Conservation (phyloP, 2,888 invertebrate species). For the Ellobium chinense region DNA sequence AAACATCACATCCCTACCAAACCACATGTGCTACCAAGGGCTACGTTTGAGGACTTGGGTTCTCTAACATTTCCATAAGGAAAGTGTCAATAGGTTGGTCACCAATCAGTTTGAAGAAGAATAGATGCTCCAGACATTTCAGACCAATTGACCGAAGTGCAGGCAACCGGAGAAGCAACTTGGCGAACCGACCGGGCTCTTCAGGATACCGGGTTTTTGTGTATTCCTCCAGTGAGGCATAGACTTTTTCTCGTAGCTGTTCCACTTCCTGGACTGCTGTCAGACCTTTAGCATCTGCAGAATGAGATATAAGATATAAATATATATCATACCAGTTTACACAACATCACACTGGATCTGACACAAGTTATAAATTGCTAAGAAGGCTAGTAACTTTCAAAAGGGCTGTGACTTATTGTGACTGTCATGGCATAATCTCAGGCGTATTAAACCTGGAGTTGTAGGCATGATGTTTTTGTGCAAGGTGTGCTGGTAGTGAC, state of each 20-base stretch:
- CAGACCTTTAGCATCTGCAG: conserved; percentile 93
- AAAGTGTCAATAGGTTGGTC: conserved; percentile 92
- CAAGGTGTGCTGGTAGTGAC: no score
- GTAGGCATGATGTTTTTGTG: no score
- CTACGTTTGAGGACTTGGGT: conserved; percentile 59
- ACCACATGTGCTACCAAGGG: not conserved
- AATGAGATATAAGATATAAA: no score
- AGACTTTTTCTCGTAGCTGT: conserved; percentile 93
- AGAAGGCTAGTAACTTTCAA: no score
- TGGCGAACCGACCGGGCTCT: conserved; percentile 97
- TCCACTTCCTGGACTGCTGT: conserved; percentile 83
- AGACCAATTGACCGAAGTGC: conserved; percentile 81
- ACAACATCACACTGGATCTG: no score
- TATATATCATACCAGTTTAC: no score
- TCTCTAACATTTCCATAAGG: conserved; percentile 78
- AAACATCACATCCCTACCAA: not conserved
- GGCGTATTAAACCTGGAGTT: no score
- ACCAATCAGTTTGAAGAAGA: conserved; percentile 94
- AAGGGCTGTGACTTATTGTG: no score
- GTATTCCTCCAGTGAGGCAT: conserved; percentile 97
- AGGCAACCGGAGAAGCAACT: conserved; percentile 84
- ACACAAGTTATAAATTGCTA: no score
- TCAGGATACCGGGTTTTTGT: conserved; percentile 91
- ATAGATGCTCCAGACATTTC: conserved; percentile 95
- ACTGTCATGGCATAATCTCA: no score